A percentile compares a stretch with the other conserved stretches of the same genome.
These are phyloP conservation scores for Apostichopus japonicus DNA, from an alignment of 35 echinoderm and acorn worm genomes.

Conservation along the genomic window DNA sequence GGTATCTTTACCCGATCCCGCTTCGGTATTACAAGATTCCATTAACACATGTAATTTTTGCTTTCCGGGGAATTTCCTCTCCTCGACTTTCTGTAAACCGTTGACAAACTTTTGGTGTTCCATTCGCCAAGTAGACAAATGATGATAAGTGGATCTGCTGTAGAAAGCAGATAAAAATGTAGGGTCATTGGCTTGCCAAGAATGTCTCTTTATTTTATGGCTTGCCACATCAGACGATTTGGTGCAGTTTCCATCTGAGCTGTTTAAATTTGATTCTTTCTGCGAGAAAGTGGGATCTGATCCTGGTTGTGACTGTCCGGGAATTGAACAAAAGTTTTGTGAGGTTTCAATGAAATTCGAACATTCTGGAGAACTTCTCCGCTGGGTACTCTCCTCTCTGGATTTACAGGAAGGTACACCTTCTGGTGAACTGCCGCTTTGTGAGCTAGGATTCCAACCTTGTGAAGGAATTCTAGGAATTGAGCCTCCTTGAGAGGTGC, in stretches of 20 bases:
- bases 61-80: slow-evolving; percentile 79
- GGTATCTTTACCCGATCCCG: background rate
- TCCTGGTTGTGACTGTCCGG: background rate
- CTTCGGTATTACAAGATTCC: background rate
- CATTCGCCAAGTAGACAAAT: slow-evolving; percentile 81
- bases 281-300: background rate
- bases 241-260: background rate
- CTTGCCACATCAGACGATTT: background rate
- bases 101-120: slow-evolving; percentile 86
- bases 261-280: background rate
- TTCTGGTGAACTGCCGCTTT: too few relatives aligned
- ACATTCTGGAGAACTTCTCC: too few relatives aligned
- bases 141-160: slow-evolving; percentile 18
- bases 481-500: background rate
- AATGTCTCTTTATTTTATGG: background rate
- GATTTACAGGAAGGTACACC: too few relatives aligned
- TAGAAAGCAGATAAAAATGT: slow-evolving; percentile 13
- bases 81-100: slow-evolving; percentile 69
- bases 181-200: background rate
- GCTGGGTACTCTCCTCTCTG: too few relatives aligned
- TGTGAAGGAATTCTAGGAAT: background rate
- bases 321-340: background rate
- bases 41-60: slow-evolving; percentile 59
- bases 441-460: background rate
- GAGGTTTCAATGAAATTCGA: background rate